Evolutionary conservation across 1,140 invertebrate species (phyloP), one percentile per base, ranked within the genome.

Genomic region (Hydropsyche tenuis): DNA sequence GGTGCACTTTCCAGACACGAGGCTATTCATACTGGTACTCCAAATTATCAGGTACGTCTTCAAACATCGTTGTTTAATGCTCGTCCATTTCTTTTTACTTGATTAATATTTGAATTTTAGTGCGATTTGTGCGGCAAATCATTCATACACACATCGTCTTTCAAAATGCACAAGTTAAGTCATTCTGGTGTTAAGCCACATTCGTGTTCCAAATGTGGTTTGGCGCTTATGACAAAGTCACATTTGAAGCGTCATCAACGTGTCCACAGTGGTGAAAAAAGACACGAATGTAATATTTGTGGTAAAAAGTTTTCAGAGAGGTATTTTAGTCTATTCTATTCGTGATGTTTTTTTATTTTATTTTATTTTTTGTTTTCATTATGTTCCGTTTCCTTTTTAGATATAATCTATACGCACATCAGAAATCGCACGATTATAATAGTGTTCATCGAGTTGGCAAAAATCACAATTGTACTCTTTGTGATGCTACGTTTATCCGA

Each of bases 61-160:
- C n/a, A 12, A 16, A 37, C 51, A 56, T 51, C 22, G 53, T 30
- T 60, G 2, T 30, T 70, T 60, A 4, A n/a, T n/a, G n/a, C 20
- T 69, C 27, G 27, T 70, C 20, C 9, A 30, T 27, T 53, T 72
- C 14, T 20, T 53, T 73, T 56, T 53, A 25, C 5, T 62, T 60
- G 4, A 23, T 62, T 71, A n/a, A 37, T 71, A 42, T 6, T 72
- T 78, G 77, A 62, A 37, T 75, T 46, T 70, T 82, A 88, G 82
- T 91, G 90, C 79, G 89, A 90, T 79, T 78, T 88, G 63, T 91
- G 90, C 84, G 89, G 89, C 37, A 90, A 90, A 83, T 86, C 88
- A 68, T 91, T 90, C 81, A 83, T 90, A 70, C 89, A 91, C 84
- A 89, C 90, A 75, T 89, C 89, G 46, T 90, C 89, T 12, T 90